phyloP scores from a whole-genome alignment of 2,113 vertebrate species.

The Passer montanus region DNA sequence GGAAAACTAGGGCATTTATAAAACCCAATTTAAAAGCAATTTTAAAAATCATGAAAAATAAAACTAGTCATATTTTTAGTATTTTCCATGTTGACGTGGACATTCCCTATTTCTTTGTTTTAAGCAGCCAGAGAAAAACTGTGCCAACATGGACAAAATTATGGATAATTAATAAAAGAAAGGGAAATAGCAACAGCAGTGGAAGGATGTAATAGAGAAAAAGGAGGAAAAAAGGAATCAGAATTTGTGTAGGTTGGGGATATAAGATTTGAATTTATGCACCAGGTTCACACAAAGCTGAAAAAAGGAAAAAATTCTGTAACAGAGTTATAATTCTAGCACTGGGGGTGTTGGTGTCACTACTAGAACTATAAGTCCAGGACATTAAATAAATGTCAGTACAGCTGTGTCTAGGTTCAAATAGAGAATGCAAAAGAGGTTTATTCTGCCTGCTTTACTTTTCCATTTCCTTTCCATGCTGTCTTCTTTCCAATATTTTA shows the following conservation, averaged over 20 bases:
- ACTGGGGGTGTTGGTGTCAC: neutral
- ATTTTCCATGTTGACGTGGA: neutral
- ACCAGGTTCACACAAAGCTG: neutral
- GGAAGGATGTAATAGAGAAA: neutral
- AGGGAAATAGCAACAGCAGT: neutral
- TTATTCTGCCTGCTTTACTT: neutral
- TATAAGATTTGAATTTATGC: neutral
- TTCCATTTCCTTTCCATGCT: conserved; percentile 36
- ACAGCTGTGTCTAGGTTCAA: neutral
- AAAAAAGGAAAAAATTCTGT: neutral
- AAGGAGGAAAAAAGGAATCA: neutral
- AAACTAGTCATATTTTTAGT: neutral
- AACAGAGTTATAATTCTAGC: neutral
- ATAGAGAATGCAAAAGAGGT: conserved; percentile 1
- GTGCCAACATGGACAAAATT: neutral
- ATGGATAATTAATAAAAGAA: neutral
- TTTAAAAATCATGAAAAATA: neutral
- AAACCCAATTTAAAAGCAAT: neutral
- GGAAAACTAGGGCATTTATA: neutral
- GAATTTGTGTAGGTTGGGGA: neutral
- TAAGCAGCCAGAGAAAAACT: neutral
- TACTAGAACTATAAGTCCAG: neutral
- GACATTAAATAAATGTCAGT: neutral
- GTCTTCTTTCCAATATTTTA: conserved; percentile 25
- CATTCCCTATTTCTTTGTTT: neutral